A percentile compares a stretch with the other conserved stretches of the same genome.
These are phyloP conservation scores for Nothocercus nigrocapillus DNA, from an alignment of 2,113 vertebrate species.

Conservation along the genomic window DNA sequence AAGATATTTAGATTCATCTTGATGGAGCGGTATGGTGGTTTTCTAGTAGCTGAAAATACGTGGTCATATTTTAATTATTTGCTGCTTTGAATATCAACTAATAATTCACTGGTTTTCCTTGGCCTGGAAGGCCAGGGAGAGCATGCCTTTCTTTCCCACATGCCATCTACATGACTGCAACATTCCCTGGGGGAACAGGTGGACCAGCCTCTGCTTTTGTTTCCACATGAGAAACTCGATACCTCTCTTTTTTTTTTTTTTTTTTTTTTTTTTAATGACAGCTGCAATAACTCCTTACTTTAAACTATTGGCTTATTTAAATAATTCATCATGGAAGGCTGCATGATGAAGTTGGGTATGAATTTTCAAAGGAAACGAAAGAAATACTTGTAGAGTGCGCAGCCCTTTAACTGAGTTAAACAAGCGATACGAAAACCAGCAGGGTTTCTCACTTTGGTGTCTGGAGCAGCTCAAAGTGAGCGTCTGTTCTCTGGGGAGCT, in stretches of 20 bases:
- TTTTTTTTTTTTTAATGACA: conserved; percentile 31
- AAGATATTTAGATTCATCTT: background rate
- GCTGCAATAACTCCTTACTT: conserved; percentile 17
- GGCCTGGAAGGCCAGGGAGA: rapidly evolving
- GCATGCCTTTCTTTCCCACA: background rate
- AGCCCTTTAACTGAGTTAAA: background rate
- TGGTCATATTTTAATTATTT: background rate
- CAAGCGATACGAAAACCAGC: background rate
- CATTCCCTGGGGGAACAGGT: conserved; percentile 45
- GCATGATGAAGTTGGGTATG: background rate
- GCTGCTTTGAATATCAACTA: background rate
- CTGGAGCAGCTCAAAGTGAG: background rate
- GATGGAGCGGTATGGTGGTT: background rate
- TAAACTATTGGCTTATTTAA: background rate
- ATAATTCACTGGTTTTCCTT: background rate
- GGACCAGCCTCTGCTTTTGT: conserved; percentile 23
- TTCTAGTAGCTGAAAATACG: background rate
- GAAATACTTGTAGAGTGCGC: background rate
- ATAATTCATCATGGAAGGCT: background rate
- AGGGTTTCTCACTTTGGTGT: background rate
- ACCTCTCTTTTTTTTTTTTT: background rate
- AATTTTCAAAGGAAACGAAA: background rate
- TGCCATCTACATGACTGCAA: conserved; percentile 41
- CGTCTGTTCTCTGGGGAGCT: background rate
- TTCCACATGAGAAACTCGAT: conserved; percentile 34